phyloP scores from a whole-genome alignment of 2,797 vertebrate species.

The Cygnus olor region DNA sequence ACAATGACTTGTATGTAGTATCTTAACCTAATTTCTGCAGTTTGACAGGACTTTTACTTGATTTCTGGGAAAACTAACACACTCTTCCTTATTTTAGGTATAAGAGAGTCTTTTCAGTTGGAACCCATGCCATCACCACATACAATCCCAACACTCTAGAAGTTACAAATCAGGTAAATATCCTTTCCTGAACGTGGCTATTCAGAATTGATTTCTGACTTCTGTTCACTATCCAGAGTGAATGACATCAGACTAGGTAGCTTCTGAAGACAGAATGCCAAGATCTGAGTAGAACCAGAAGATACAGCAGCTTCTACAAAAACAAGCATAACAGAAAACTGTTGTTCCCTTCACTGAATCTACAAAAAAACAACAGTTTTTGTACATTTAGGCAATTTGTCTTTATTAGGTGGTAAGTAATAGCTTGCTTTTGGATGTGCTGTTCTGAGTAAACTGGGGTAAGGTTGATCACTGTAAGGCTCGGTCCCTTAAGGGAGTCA shows the following conservation, averaged over 20 bases:
- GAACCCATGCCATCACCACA: constrained; percentile 95
- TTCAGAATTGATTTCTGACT: background rate
- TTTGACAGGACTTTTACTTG: background rate
- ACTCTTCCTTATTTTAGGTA: constrained; percentile 81
- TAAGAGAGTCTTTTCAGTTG: constrained; percentile 97
- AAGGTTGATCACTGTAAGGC: constrained; percentile 26
- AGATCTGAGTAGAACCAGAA: background rate
- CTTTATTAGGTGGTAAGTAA: background rate
- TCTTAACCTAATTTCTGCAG: background rate
- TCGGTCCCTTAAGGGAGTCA: background rate
- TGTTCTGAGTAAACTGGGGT: background rate
- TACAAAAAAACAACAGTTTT: background rate
- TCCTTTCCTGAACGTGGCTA: background rate
- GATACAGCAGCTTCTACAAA: background rate
- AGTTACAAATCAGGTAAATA: constrained; percentile 97
- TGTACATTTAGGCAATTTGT: background rate
- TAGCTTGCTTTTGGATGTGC: background rate
- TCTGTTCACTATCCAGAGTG: accelerated
- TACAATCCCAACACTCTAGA: constrained; percentile 97
- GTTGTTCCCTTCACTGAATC: background rate
- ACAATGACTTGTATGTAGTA: background rate
- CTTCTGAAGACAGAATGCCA: too few species aligned
- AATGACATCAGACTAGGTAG: background rate
- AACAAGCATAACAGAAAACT: background rate
- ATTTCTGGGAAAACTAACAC: constrained; percentile 16